A percentile compares a stretch with the other conserved stretches of the same genome.
Conservation (phyloP, 1,140 invertebrate genomes). For the Plectrocnemia conspersa region DNA sequence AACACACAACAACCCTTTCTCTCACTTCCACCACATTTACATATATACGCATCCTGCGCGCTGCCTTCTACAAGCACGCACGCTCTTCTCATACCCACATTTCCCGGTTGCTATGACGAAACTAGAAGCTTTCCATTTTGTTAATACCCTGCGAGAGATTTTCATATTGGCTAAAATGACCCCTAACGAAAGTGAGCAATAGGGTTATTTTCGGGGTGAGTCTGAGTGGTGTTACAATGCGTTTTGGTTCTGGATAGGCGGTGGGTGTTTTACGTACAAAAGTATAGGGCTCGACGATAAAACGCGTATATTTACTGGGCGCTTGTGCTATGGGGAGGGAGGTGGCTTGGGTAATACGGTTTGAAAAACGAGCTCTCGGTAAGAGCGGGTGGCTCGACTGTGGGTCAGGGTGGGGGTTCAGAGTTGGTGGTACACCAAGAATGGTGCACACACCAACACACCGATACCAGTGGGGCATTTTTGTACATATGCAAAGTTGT, state of each 20-base stretch:
- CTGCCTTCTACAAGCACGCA: constrained; percentile 12
- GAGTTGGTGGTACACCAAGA: neutral
- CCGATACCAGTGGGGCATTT: constrained; percentile 20
- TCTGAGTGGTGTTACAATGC: neutral
- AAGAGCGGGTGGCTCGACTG: constrained; percentile 6
- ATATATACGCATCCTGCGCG: constrained; percentile 1
- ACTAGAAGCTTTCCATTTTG: constrained; percentile 32
- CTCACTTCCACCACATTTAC: neutral
- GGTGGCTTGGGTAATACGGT: constrained; percentile 24
- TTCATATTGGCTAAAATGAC: neutral
- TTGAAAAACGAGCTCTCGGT: constrained; percentile 34
- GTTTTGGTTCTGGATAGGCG: neutral
- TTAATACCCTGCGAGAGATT: constrained; percentile 18
- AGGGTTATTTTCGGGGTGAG: neutral
- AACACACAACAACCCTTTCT: neutral
- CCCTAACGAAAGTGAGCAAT: neutral
- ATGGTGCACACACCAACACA: constrained; percentile 1
- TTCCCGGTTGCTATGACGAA: constrained; percentile 32
- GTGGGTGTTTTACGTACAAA: constrained; percentile 31
- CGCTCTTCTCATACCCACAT: constrained; percentile 18
- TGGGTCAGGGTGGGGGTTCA: constrained; percentile 14
- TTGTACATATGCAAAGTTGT: constrained; percentile 36
- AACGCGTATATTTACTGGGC: constrained; percentile 33
- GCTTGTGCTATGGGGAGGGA: constrained; percentile 14
- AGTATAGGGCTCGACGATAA: constrained; percentile 30